Evolutionary conservation across 2,113 vertebrate genomes (phyloP), one percentile per base, ranked within the genome.

Genomic region (Xyliphius kryptos): DNA sequence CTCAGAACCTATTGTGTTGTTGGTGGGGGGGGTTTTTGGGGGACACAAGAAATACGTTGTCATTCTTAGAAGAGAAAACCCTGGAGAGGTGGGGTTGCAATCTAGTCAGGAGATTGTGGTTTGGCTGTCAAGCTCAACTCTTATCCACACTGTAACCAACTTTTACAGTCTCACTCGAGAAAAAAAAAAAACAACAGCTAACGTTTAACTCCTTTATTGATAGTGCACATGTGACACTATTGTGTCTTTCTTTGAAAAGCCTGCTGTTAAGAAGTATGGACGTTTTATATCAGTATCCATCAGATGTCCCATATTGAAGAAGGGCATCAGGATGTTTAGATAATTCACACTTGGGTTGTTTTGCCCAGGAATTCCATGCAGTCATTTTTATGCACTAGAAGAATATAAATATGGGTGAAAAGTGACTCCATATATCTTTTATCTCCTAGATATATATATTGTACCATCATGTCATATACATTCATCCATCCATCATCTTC

Each of bases 41-140:
- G n/a, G n/a, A n/a, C 69, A 56, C 63, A 55, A 61, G 72, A 59
- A 79, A 79, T 79, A 80, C 80, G 84, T 85, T 87, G 85, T 82
- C 81, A 82, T 86, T 89, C 86, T 86, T 79, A 81, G 86, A 89
- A 89, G 85, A 83, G 82, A 76, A 73, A 80, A 81, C 78, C 81
- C 75, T 44, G 55, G 55, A 72, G 65, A 67, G 65, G 70, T 72
- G 51, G 66, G 50, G 66, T 64, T 72, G 77, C 76, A 81, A 81
- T 74, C 77, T 81, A 77, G 26, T 82, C 72, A 69, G 81, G 73
- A 77, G 17, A 58, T 79, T 84, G 84, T 76, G 84, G 84, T 86
- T 61, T 64, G 65, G 15, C 49, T 60, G 70, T 68, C 49, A 72
- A 38, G 56, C 21, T 50, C 21, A 12, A 46, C 38, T 56, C 61